These are phyloP conservation scores for Ptilonorhynchus violaceus DNA, from an alignment of 2,113 vertebrate genomes.

Conservation along the genomic window DNA sequence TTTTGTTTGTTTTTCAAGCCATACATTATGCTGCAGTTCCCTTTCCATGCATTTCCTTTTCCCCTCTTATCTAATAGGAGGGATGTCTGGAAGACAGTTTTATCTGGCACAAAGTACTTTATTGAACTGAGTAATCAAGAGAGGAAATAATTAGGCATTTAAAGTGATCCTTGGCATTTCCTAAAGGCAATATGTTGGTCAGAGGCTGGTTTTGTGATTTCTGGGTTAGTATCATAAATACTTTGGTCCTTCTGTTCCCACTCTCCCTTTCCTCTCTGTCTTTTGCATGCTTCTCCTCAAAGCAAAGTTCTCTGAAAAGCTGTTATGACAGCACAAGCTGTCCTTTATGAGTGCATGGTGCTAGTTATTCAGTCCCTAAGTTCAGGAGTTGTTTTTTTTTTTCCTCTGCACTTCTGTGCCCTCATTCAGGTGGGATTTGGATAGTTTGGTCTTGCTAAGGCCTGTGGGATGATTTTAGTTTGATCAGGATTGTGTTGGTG, in stretches of 20 bases:
- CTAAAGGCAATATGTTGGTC: neutral
- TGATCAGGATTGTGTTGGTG: neutral
- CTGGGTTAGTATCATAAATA: neutral
- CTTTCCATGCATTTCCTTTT: neutral
- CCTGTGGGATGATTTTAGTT: neutral
- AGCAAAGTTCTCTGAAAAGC: neutral
- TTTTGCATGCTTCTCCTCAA: neutral
- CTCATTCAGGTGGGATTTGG: neutral
- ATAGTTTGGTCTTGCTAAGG: neutral
- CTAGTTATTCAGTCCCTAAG: neutral
- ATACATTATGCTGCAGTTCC: neutral
- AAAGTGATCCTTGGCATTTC: neutral
- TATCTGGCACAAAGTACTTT: neutral
- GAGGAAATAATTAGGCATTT: constrained; percentile 5
- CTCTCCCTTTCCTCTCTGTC: neutral
- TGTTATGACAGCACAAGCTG: neutral
- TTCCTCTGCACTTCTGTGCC: neutral
- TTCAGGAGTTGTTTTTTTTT: neutral
- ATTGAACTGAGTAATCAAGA: neutral
- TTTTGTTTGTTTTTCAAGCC: neutral
- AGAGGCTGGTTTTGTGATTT: neutral
- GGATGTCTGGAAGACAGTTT: neutral
- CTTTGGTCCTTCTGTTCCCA: neutral
- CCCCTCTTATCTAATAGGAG: neutral
- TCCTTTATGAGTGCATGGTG: neutral